Evolutionary conservation across 2,797 vertebrate species (phyloP).

Genomic region (Pempheris klunzingeri): DNA sequence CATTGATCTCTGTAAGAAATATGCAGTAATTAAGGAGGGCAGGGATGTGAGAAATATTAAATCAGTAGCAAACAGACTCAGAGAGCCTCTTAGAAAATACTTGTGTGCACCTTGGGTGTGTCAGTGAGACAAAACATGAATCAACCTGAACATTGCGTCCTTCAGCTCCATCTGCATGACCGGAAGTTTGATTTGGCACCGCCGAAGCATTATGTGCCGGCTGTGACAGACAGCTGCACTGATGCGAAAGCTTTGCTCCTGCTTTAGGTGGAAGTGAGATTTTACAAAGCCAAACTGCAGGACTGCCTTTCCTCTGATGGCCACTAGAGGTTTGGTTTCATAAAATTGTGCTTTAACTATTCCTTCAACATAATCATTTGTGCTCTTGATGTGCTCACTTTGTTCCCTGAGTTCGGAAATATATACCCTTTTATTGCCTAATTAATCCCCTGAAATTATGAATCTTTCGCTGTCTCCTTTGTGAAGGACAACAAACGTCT

Average conservation of each 20-base stretch:
- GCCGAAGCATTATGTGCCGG: neutral
- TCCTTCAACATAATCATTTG: neutral
- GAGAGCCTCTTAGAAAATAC: neutral
- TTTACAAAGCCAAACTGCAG: neutral
- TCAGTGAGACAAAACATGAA: neutral
- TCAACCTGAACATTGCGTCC: neutral
- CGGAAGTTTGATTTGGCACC: neutral
- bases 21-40: slow-evolving; percentile 34
- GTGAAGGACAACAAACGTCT: slow-evolving; percentile 9
- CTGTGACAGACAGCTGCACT: neutral
- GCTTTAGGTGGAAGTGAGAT: neutral
- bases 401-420: neutral
- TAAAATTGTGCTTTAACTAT: neutral
- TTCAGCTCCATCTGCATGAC: neutral
- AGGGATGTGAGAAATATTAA: slow-evolving; percentile 34
- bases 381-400: neutral
- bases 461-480: slow-evolving; percentile 5
- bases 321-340: neutral
- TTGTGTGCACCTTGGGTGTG: neutral
- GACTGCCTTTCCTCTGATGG: neutral
- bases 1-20: slow-evolving; percentile 45
- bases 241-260: neutral
- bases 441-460: neutral
- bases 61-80: slow-evolving; percentile 10
- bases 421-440: neutral